Evolutionary conservation across 2,888 invertebrate species (phyloP), one percentile per base, ranked within the genome.

Genomic region (Parnassius orleans): DNA sequence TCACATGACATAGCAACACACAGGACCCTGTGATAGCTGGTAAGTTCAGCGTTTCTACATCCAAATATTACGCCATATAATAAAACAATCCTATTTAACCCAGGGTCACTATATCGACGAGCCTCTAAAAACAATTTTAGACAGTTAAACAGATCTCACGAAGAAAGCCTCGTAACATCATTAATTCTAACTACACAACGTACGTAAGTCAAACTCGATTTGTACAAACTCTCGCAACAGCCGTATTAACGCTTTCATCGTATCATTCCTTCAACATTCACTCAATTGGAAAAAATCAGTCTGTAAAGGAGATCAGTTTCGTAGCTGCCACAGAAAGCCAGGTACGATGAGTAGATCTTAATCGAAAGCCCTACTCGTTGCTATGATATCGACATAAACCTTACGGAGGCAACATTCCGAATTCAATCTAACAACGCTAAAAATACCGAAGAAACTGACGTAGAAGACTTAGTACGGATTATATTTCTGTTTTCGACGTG

Each of bases 11-110:
- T 66, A 64, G 65, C 67, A 65, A 69, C 67, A 64, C 65, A 61
- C 67, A 66, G 47, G 54, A 68, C 63, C 60, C 69, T 68, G 69
- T 64, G 58, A 61, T 59, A 68, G 69, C 71, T 69, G 69, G 61
- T 70, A 72, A 73, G 71, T 72, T 73, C 73, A 67, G 41, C 57
- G 48, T 50, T 58, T 54, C 44, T 44, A 51, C 68, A 50, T 15
- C 43, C 57, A 55, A 55, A 58, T 47, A 43, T 57, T 43, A 15
- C 51, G 53, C 48, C n/a, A 7, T n/a, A 46, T 12, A 12, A 11
- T 46, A 46, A 46, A 12, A 11, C 9, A 14, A 48, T 3, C 41
- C 10, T 14, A 52, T 24, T 24, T 19, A 58, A 50, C 43, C 48
- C 24, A 44, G 3, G 11, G 43, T 51, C 24, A 54, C 47, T 15